These are phyloP conservation scores for Podiceps cristatus DNA, from an alignment of 2,113 vertebrate species.

Conservation along the genomic window DNA sequence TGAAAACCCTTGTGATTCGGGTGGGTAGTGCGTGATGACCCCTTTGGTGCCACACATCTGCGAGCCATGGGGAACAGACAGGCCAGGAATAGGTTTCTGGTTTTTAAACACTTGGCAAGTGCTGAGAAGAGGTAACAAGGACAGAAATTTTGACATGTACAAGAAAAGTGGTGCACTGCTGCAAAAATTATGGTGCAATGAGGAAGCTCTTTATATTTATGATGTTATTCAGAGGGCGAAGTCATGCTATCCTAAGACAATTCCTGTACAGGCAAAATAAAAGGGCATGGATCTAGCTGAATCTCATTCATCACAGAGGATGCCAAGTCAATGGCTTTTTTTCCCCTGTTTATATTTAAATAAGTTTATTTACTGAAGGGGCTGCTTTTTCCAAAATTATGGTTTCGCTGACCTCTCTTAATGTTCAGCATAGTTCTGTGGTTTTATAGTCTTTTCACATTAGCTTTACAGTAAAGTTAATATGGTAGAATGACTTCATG, in stretches of 20 bases:
- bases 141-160: neutral
- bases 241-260: neutral
- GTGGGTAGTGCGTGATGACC: neutral
- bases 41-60: neutral
- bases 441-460: slow-evolving; percentile 53
- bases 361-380: neutral
- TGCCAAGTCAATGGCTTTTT: neutral
- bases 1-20: neutral
- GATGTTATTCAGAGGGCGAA: neutral
- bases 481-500: slow-evolving; percentile 47
- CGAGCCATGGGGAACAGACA: fast-evolving
- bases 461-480: slow-evolving; percentile 55
- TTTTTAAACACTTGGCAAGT: neutral
- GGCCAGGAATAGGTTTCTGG: neutral
- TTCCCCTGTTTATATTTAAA: neutral
- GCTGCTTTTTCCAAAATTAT: neutral
- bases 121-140: neutral
- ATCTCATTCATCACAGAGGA: neutral
- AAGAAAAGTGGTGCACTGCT: slow-evolving; percentile 9
- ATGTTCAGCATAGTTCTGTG: neutral
- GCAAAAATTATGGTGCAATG: neutral
- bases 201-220: slow-evolving; percentile 24
- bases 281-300: neutral
- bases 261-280: neutral
- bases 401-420: neutral